These are phyloP conservation scores for Drosophila prostipennis DNA, from an alignment of 2,888 invertebrate genomes.

Conservation along the genomic window DNA sequence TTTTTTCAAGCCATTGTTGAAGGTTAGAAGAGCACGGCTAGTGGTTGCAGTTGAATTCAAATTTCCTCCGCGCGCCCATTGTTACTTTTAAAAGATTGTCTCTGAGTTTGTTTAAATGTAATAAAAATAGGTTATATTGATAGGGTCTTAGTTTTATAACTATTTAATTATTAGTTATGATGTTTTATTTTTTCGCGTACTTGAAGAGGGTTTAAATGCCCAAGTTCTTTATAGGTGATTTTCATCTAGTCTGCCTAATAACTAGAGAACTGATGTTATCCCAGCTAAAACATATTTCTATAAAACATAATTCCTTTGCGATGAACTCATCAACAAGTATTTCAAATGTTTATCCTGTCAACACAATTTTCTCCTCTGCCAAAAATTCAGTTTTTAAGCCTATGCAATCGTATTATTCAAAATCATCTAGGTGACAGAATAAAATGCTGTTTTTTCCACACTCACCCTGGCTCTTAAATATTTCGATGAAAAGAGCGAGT, in stretches of 20 bases:
- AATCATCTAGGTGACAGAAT: conserved; percentile 21
- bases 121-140: neutral
- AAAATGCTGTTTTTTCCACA: conserved; percentile 4
- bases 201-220: too few relatives aligned
- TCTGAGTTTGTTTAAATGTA: neutral
- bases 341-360: neutral
- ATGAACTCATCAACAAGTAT: neutral
- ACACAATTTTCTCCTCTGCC: too few relatives aligned
- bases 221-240: neutral
- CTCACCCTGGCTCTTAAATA: neutral
- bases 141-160: neutral
- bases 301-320: neutral
- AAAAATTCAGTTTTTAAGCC: conserved; percentile 12
- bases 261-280: too few relatives aligned
- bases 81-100: neutral
- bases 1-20: conserved; percentile 1
- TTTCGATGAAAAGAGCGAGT: neutral
- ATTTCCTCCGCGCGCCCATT: conserved; percentile 1
- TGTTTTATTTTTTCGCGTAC: neutral
- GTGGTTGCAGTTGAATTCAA: conserved; percentile 1
- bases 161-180: neutral
- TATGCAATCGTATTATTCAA: conserved; percentile 17
- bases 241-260: neutral
- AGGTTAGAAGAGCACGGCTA: neutral
- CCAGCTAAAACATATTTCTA: neutral